Conservation (phyloP, 1,140 invertebrate genomes). For the Leptopilina boulardi region DNA sequence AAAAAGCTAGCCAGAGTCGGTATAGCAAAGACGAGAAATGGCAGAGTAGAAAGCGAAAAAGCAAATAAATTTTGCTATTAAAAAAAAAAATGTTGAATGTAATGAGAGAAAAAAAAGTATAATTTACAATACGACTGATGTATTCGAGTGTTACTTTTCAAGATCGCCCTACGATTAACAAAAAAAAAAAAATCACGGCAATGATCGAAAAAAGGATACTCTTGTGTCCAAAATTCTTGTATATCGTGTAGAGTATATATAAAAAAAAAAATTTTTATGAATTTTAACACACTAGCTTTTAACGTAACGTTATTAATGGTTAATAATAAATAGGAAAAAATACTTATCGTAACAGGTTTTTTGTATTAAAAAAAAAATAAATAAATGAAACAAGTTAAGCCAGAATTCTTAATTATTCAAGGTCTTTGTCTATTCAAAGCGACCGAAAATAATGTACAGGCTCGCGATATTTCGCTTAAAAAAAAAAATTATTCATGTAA, state of each 20-base stretch:
- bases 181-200: neutral
- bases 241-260: conserved; percentile 46
- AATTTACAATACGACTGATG: conserved; percentile 24
- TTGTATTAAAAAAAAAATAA: conserved; percentile 40
- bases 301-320: conserved; percentile 42
- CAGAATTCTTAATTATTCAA: conserved; percentile 30
- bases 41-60: neutral
- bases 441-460: conserved; percentile 47
- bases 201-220: conserved; percentile 43
- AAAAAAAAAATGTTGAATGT: conserved; percentile 8
- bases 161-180: conserved; percentile 21
- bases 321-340: conserved; percentile 42
- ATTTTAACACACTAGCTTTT: conserved; percentile 48
- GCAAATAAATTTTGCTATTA: neutral
- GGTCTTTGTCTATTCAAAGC: conserved; percentile 1
- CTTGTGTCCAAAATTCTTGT: conserved; percentile 47
- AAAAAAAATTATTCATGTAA: conserved; percentile 49
- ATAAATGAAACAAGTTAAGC: conserved; percentile 18
- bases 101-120: conserved; percentile 20
- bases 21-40: neutral
- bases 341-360: conserved; percentile 46
- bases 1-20: neutral
- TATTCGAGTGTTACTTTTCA: conserved; percentile 25
- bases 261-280: conserved; percentile 40
- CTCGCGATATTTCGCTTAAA: conserved; percentile 48